Evolutionary conservation across 2,888 invertebrate species (phyloP).

Genomic region (Ormia ochracea): DNA sequence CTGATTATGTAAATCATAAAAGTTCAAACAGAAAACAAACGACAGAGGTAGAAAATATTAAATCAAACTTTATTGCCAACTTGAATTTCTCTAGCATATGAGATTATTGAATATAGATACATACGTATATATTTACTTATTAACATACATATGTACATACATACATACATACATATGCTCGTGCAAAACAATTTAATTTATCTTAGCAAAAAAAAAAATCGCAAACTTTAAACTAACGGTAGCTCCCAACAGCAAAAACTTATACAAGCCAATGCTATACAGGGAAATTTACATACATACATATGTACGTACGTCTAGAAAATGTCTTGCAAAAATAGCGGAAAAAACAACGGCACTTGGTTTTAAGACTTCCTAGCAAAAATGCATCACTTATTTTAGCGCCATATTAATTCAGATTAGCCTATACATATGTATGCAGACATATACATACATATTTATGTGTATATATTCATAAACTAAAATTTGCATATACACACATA

Average conservation of each 20-base stretch:
- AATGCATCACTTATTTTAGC: slow-evolving; percentile 16
- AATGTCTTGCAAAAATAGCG: neutral
- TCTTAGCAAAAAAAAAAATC: too few species aligned
- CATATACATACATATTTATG: neutral
- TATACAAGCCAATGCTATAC: neutral
- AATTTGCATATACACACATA: neutral
- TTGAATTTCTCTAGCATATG: neutral
- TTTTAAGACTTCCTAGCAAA: neutral
- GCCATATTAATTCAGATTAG: slow-evolving; percentile 13
- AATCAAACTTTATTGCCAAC: neutral
- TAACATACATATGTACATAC: neutral
- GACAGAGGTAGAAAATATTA: too few species aligned
- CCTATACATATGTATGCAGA: neutral
- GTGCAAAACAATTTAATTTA: too few species aligned
- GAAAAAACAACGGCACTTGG: slow-evolving; percentile 13
- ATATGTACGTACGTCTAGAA: neutral
- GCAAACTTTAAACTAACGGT: too few species aligned
- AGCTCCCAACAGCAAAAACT: too few species aligned
- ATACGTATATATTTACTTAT: neutral
- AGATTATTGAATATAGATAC: neutral
- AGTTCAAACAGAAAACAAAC: too few species aligned
- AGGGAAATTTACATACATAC: neutral
- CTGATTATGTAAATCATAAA: too few species aligned
- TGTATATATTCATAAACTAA: neutral
- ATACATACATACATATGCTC: neutral